A percentile compares a stretch with the other conserved stretches of the same genome.
Evolutionary conservation across 2,797 vertebrate species (phyloP).

Genomic region (Dendrocincla tyrannina): DNA sequence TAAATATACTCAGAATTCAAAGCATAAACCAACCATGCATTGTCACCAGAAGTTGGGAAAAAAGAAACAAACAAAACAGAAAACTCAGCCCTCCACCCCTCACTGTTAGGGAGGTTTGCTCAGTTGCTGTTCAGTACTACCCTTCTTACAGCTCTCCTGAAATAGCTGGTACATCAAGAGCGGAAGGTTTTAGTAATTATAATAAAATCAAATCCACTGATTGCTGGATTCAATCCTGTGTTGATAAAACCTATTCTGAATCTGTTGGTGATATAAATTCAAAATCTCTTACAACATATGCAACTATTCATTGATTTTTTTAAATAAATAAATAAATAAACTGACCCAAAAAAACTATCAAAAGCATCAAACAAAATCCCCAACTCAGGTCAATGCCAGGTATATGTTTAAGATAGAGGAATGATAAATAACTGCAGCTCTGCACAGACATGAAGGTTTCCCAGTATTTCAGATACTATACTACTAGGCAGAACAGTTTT

Average conservation of each 20-base stretch:
- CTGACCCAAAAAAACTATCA: background rate
- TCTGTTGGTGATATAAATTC: background rate
- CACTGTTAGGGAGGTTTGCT: background rate
- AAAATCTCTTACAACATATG: background rate
- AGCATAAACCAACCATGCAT: background rate
- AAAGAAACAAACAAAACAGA: background rate
- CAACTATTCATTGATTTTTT: background rate
- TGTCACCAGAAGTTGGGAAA: background rate
- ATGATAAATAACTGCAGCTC: constrained; percentile 27
- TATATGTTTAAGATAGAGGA: background rate
- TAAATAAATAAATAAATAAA: rapidly evolving
- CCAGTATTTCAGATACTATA: constrained; percentile 23
- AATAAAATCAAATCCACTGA: background rate
- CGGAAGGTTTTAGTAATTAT: background rate
- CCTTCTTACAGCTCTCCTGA: background rate
- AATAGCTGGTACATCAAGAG: background rate
- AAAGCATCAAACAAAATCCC: background rate
- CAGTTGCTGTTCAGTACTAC: background rate
- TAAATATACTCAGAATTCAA: constrained; percentile 1
- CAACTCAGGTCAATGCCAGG: background rate
- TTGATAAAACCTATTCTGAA: background rate
- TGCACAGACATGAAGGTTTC: background rate
- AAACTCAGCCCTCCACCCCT: background rate
- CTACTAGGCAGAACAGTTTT: background rate
- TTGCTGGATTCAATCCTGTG: background rate